phyloP scores from a whole-genome alignment of 1,140 invertebrate species.

The Euura lappo region DNA sequence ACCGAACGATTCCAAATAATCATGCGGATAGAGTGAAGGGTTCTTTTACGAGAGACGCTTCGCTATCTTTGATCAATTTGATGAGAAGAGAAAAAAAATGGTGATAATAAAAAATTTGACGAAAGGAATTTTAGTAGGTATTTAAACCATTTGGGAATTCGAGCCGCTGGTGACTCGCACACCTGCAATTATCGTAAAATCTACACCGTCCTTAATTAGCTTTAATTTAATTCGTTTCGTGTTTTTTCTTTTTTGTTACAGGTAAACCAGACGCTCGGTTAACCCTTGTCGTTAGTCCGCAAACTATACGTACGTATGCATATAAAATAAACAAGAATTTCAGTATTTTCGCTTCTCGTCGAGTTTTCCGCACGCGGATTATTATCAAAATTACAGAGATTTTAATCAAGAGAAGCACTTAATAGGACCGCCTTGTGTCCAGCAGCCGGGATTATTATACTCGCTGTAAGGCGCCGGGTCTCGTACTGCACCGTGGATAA shows the following conservation, averaged over 20 bases:
- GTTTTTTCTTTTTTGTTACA: not conserved
- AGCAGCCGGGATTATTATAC: not conserved
- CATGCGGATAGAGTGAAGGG: too few species aligned
- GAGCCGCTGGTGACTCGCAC: too few species aligned
- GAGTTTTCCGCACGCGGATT: too few species aligned
- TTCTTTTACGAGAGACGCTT: too few species aligned
- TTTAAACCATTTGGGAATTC: too few species aligned
- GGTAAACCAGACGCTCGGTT: not conserved
- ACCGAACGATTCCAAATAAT: too few species aligned
- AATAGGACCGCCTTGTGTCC: too few species aligned
- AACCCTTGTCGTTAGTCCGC: not conserved
- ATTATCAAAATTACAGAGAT: not conserved
- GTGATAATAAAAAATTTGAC: too few species aligned
- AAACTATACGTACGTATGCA: not conserved
- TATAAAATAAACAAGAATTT: not conserved
- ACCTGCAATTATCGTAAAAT: not conserved
- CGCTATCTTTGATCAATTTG: too few species aligned
- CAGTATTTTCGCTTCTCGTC: too few species aligned
- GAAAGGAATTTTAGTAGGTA: too few species aligned
- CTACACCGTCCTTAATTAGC: conserved; percentile 2
- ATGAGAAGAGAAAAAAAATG: too few species aligned
- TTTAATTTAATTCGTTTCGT: not conserved
- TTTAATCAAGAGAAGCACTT: not conserved
- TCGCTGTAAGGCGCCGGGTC: not conserved
- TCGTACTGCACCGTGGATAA: not conserved